Evolutionary conservation across 1,140 invertebrate species (phyloP).

Genomic region (Frieseomelitta varia): DNA sequence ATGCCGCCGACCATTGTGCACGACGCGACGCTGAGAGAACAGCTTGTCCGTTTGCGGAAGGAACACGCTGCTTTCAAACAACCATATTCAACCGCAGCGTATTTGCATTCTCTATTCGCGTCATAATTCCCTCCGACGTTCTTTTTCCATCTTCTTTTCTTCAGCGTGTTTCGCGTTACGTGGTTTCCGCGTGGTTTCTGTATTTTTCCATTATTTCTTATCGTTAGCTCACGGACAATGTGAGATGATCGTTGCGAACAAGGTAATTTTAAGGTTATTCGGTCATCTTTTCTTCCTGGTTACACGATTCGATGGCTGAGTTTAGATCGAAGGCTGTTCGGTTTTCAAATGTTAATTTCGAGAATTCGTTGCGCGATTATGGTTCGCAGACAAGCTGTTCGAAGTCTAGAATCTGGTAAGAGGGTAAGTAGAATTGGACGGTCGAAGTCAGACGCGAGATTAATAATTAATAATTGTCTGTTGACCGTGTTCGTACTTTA

Average conservation of each 20-base stretch:
- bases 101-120: conserved; percentile 21
- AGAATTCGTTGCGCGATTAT: too few species aligned
- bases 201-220: background rate
- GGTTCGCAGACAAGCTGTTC: too few species aligned
- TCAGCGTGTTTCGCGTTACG: background rate
- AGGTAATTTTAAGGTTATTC: background rate
- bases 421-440: too few species aligned
- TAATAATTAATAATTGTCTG: too few species aligned
- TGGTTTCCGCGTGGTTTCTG: background rate
- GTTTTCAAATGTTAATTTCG: background rate
- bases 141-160: background rate
- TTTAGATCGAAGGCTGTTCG: too few species aligned
- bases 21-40: conserved; percentile 14
- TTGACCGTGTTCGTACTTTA: too few species aligned
- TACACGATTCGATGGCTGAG: background rate
- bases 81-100: conserved; percentile 13
- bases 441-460: too few species aligned
- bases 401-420: too few species aligned
- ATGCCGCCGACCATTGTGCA: conserved; percentile 4
- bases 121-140: conserved; percentile 17
- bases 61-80: background rate
- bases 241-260: background rate
- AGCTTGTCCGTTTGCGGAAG: background rate
- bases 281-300: background rate
- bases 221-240: background rate